Base-by-base conservation (phyloP, 2,113 vertebrate genomes). In the Coturnix japonica region DNA sequence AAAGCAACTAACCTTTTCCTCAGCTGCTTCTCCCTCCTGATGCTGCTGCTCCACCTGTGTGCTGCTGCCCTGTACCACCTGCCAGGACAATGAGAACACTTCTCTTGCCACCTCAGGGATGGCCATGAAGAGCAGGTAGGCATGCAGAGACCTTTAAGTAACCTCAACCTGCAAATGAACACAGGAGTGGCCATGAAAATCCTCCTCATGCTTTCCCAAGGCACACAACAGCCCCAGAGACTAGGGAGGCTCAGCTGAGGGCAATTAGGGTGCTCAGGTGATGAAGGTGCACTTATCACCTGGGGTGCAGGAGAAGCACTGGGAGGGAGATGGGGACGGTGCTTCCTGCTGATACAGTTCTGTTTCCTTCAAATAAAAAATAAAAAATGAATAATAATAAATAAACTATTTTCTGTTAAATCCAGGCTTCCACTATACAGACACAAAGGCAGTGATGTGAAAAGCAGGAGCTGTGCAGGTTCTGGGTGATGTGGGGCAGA, bases 141-240 rank as follows among this genome's bases (percentile, higher is more conserved):
- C 6, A 13, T 33, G 21, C 35, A 70, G 11, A 6, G 41, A 77
- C 13, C 3, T 37, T 11, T 22, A 10, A 77, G 65, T n/a, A 61
- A 35, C 6, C 16, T 43, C 56, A 63, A 17, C 0, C 0, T 1
- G 0, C 20, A 25, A 0, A 21, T 0, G 0, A 70, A 3, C 1
- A 0, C 57, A 23, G n/a, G 44, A 85, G 30, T 18, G 31, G 63
- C 23, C 31, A 37, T 19, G 16, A 63, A 66, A 77, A 71, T 49
- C 16, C 57, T 35, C 46, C 15, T 88, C 0, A 0, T 22, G 17
- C 69, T 73, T 11, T 31, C 15, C 49, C 30, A 60, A 61, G 54
- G 44, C 22, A 44, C 43, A 44, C 22, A 51, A 0, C 37, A 37
- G 66, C n/a, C 59, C 20, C 3, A 10, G 31, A 56, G 2, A 2